These are phyloP conservation scores for Galerucella pusilla DNA, from an alignment of 2,888 invertebrate species.

Conservation along the genomic window DNA sequence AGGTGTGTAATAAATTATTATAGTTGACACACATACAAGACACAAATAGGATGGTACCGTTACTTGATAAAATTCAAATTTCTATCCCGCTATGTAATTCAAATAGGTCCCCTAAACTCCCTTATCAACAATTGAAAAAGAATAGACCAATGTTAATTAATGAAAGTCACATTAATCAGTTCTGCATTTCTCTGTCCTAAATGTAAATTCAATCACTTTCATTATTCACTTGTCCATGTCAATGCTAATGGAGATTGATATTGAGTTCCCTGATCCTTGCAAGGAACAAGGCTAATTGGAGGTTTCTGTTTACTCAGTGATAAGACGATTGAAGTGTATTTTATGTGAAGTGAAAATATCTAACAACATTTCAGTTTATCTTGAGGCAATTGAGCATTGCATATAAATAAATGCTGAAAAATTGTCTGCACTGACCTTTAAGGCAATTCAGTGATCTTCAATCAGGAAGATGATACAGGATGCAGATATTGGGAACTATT, in stretches of 20 bases:
- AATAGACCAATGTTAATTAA: background rate
- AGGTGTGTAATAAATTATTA: too few species aligned
- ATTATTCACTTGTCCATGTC: slow-evolving; percentile 30
- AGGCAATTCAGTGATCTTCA: too few species aligned
- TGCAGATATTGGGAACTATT: too few species aligned
- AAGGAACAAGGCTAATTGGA: slow-evolving; percentile 14
- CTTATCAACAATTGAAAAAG: too few species aligned
- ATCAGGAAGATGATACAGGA: too few species aligned
- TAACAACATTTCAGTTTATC: background rate
- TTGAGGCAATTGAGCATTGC: background rate
- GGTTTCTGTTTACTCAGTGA: slow-evolving; percentile 23
- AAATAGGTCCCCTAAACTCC: too few species aligned
- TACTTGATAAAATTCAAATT: too few species aligned
- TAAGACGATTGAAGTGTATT: slow-evolving; percentile 8
- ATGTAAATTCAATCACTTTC: slow-evolving; percentile 24
- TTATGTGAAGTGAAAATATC: background rate
- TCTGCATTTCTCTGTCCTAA: background rate
- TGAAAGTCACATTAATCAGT: background rate
- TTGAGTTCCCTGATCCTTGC: slow-evolving; percentile 25
- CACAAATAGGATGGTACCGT: too few species aligned
- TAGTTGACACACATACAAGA: too few species aligned
- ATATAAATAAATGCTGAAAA: too few species aligned
- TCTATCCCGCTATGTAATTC: too few species aligned
- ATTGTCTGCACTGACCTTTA: too few species aligned
- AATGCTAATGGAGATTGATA: slow-evolving; percentile 31